A percentile compares a stretch with the other conserved stretches of the same genome.
These are phyloP conservation scores for Lathamus discolor DNA, from an alignment of 2,113 vertebrate species.

Conservation along the genomic window DNA sequence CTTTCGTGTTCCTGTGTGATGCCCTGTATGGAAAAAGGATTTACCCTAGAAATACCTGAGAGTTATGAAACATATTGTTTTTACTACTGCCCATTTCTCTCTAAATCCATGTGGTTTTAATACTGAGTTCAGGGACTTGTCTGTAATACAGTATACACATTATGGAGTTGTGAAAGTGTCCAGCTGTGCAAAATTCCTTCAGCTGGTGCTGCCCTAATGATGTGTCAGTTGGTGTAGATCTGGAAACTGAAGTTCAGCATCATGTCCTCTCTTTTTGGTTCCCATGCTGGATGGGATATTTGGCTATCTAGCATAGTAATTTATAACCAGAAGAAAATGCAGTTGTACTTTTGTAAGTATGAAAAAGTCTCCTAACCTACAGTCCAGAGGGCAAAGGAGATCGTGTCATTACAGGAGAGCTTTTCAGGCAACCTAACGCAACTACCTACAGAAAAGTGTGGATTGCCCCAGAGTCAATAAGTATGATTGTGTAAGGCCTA, in stretches of 20 bases:
- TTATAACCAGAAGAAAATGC: not conserved
- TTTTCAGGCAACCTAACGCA: not conserved
- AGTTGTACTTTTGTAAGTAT: not conserved
- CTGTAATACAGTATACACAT: not conserved
- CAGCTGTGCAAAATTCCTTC: not conserved
- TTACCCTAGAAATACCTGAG: not conserved
- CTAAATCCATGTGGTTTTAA: not conserved
- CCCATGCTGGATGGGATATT: not conserved
- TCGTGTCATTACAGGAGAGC: fast-evolving
- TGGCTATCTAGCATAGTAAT: not conserved
- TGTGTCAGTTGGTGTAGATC: not conserved
- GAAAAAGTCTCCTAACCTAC: not conserved
- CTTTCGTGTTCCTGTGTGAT: not conserved
- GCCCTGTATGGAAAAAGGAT: not conserved
- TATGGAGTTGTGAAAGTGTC: not conserved
- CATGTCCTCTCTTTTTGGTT: not conserved
- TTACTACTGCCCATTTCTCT: not conserved
- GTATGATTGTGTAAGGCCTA: not conserved
- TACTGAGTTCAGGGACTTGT: not conserved
- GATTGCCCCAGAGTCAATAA: not conserved
- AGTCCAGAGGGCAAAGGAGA: not conserved
- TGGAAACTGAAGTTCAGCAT: not conserved
- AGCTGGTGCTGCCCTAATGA: not conserved
- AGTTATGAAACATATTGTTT: not conserved
- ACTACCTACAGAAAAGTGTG: not conserved